Conservation (phyloP, 64 coral and sea anemone species). For the Catalaphyllia jardinei region DNA sequence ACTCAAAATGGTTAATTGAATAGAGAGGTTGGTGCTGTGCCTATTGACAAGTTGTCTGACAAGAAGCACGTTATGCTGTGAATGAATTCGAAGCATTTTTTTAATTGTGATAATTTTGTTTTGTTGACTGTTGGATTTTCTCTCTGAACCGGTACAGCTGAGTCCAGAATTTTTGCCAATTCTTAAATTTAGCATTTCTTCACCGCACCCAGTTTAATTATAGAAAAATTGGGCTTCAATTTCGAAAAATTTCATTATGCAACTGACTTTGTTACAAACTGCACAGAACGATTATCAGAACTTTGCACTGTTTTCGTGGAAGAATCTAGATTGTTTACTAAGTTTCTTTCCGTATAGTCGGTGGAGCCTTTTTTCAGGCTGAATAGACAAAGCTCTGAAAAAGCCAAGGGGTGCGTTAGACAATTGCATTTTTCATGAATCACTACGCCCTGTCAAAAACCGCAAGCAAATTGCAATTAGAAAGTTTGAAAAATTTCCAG, state of each 20-base stretch:
- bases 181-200: too few relatives aligned
- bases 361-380: background rate
- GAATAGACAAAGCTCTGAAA: background rate
- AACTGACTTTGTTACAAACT: too few relatives aligned
- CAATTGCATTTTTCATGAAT: background rate
- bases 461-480: constrained; percentile 17
- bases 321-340: background rate
- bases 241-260: too few relatives aligned
- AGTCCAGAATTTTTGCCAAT: too few relatives aligned
- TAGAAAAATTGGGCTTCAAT: too few relatives aligned
- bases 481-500: constrained; percentile 26
- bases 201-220: too few relatives aligned
- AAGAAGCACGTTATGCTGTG: background rate
- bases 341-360: background rate
- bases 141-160: too few relatives aligned
- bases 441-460: background rate
- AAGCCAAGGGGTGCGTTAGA: background rate
- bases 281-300: too few relatives aligned
- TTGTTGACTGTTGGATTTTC: background rate
- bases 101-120: background rate
- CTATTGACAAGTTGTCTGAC: background rate
- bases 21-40: background rate
- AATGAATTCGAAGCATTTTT: too few relatives aligned
- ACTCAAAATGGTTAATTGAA: background rate
- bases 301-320: too few relatives aligned